Evolutionary conservation across 2,113 vertebrate genomes (phyloP).

Genomic region (Forbesichthys agassizii): DNA sequence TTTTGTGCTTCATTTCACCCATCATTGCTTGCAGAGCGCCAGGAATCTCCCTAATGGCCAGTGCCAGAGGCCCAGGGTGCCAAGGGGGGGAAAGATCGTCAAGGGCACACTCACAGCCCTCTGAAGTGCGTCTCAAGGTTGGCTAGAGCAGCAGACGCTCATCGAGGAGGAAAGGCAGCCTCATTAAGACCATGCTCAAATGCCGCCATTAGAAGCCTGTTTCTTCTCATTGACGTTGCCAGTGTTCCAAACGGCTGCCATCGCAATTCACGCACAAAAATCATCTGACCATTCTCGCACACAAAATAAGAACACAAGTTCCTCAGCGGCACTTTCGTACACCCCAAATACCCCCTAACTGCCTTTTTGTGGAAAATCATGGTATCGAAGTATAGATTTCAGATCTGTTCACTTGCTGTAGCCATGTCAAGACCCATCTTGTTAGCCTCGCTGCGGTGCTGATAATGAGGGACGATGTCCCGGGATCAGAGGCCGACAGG

Average conservation of each 20-base stretch:
- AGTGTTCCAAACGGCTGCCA: neutral
- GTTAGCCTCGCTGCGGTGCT: slow-evolving; percentile 57
- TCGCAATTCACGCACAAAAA: no score
- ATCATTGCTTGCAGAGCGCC: slow-evolving; percentile 61
- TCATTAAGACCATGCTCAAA: slow-evolving; percentile 48
- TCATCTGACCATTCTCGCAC: neutral
- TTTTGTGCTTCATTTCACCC: slow-evolving; percentile 75
- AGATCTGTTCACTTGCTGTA: slow-evolving; percentile 47
- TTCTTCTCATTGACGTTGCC: slow-evolving; percentile 22
- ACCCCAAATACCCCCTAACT: slow-evolving; percentile 52
- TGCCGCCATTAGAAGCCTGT: slow-evolving; percentile 25
- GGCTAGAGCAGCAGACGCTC: slow-evolving; percentile 53
- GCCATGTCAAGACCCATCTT: slow-evolving; percentile 61
- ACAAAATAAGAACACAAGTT: slow-evolving; percentile 14
- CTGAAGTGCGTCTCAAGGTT: slow-evolving; percentile 56
- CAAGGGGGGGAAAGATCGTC: slow-evolving; percentile 33
- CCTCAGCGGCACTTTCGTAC: slow-evolving; percentile 30
- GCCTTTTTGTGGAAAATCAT: slow-evolving; percentile 68
- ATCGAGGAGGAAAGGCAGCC: slow-evolving; percentile 53
- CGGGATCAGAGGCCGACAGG: slow-evolving; percentile 43
- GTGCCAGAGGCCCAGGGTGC: slow-evolving; percentile 49
- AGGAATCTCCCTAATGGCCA: slow-evolving; percentile 69
- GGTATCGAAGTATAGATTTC: slow-evolving; percentile 66
- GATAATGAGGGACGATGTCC: slow-evolving; percentile 70
- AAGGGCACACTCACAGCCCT: slow-evolving; percentile 55